Base-by-base conservation (phyloP, 2,888 invertebrate species). In the Pseudoips prasinana region DNA sequence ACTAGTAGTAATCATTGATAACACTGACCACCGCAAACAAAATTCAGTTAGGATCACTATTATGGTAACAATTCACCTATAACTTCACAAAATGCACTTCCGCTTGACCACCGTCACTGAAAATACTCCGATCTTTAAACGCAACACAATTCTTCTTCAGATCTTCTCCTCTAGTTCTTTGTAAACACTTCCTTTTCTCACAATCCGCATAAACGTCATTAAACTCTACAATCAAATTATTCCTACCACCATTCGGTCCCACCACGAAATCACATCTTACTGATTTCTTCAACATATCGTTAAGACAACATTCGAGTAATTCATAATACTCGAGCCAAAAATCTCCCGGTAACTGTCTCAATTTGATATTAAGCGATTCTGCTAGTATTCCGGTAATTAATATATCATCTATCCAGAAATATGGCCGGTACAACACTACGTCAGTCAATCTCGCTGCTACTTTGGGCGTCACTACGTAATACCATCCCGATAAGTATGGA, bases 331-430 rank as follows among this genome's bases (percentile, higher is more conserved):
- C 91, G 3, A 95, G 90, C 81, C 92, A 95, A 65, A 91, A 90
- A 8, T 89, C 61, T 26, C 90, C 87, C 11, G 82, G 80, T 7
- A 94, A 72, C 30, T 92, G 91, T 34, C 76, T 79, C 23, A 92
- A 73, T 22, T 88, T 75, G n/a, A 94, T 86, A 22, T 84, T 81
- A 10, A 92, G 70, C 14, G 89, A 79, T 31, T 91, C 80, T 4
- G 93, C 90, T 17, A 97, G 76, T 28, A 96, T 86, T 1, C 97
- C 97, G 0, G 97, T 97, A 0, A 97, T 80, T 69, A 93, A 94
- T 25, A 95, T 93, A 69, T 98, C 97, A 65, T 98, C 97, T 39
- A 98, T 96, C 97, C 97, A 98, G 79, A 98, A 97, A 58, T 93
- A 94, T 8, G 90, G 83, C n/a, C 91, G 81, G 19, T 77, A 67